A percentile compares a stretch with the other conserved stretches of the same genome.
These are phyloP conservation scores for Thymallus thymallus DNA, from an alignment of 2,113 vertebrate genomes.

Conservation along the genomic window DNA sequence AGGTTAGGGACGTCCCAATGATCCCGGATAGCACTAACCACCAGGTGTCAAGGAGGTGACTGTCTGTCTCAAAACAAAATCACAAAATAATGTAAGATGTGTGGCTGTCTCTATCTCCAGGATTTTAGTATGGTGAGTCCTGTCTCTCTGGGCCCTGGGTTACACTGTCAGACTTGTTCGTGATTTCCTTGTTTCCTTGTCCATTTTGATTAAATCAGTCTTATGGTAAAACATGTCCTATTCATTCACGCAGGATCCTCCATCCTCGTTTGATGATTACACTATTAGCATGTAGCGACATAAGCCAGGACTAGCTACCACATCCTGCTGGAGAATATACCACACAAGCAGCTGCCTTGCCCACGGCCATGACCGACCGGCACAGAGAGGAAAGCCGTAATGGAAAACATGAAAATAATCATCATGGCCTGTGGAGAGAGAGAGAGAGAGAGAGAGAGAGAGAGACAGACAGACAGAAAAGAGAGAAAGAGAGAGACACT, in stretches of 20 bases:
- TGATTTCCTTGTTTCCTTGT: no score
- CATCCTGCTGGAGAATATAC: not conserved
- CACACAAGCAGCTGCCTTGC: slow-evolving; percentile 4
- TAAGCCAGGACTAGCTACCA: not conserved
- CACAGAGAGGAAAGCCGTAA: slow-evolving; percentile 4
- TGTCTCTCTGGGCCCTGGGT: not conserved
- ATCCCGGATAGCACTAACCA: no score
- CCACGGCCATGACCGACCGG: slow-evolving; percentile 2
- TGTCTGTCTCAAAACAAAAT: not conserved
- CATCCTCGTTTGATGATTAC: not conserved
- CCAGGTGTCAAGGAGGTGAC: not conserved
- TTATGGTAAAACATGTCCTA: no score
- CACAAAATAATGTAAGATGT: no score
- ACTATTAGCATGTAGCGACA: not conserved
- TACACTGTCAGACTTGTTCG: not conserved
- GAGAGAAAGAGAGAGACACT: slow-evolving; percentile 5
- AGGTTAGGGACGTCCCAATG: no score
- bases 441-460: slow-evolving; percentile 8
- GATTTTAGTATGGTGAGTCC: no score
- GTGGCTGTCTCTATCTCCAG: no score
- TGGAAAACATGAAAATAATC: slow-evolving; percentile 6
- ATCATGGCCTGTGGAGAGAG: slow-evolving; percentile 6
- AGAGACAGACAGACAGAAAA: not conserved
- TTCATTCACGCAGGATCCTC: no score
- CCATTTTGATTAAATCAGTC: not conserved